These are phyloP conservation scores for Cygnus buccinator DNA, from an alignment of 2,113 vertebrate species.

Conservation along the genomic window DNA sequence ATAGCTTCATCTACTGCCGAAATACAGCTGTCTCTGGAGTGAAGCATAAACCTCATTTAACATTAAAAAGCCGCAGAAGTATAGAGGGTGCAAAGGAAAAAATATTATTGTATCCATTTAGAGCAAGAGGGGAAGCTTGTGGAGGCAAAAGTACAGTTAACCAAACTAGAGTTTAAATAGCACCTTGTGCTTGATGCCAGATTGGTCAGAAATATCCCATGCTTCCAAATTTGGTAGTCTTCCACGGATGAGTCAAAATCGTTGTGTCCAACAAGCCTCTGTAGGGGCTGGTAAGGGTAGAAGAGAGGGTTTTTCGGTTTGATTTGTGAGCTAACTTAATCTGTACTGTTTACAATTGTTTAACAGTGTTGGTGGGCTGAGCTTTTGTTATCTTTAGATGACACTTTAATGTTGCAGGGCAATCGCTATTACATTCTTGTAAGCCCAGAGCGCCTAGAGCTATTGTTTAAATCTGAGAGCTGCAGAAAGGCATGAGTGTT, in stretches of 20 bases:
- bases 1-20: background rate
- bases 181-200: background rate
- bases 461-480: background rate
- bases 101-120: background rate
- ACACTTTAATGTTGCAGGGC: constrained; percentile 8
- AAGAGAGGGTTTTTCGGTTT: background rate
- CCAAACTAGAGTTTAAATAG: constrained; percentile 26
- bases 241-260: constrained; percentile 22
- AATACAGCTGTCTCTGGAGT: background rate
- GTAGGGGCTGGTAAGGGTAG: background rate
- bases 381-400: constrained; percentile 16
- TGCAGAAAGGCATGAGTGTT: background rate
- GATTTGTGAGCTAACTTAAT: constrained; percentile 23
- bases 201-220: background rate
- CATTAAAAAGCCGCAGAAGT: background rate
- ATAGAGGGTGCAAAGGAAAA: background rate
- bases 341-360: background rate
- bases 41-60: background rate
- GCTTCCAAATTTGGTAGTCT: constrained; percentile 25
- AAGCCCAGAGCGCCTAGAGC: background rate
- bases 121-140: background rate
- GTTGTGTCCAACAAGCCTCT: background rate
- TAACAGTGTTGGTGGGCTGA: background rate
- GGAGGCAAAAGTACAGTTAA: background rate
- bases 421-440: constrained; percentile 2